Evolutionary conservation across 1,140 invertebrate genomes (phyloP).

Genomic region (Macrocentrus cingulum): DNA sequence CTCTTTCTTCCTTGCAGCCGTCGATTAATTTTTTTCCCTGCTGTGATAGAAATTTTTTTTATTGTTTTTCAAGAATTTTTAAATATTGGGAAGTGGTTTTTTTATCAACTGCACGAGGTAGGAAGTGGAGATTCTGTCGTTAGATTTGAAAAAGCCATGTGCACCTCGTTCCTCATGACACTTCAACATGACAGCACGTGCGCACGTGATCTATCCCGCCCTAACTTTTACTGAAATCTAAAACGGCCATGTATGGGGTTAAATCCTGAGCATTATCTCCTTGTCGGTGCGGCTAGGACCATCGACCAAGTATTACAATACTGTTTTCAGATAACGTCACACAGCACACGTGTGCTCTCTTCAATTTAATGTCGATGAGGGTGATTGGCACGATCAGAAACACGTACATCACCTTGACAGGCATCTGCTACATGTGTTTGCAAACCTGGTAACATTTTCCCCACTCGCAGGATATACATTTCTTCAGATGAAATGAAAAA

Average conservation of each 20-base stretch:
- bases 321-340: neutral
- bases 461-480: neutral
- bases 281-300: neutral
- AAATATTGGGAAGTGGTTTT: too few species aligned
- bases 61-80: too few species aligned
- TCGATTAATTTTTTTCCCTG: too few species aligned
- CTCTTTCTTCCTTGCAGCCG: too few species aligned
- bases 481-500: neutral
- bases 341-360: slow-evolving; percentile 2
- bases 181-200: slow-evolving; percentile 23
- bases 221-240: slow-evolving; percentile 24
- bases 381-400: neutral
- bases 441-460: slow-evolving; percentile 14
- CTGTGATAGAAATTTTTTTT: slow-evolving; percentile 2
- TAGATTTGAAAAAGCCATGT: slow-evolving; percentile 30
- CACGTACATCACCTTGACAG: too few species aligned
- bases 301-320: slow-evolving; percentile 1
- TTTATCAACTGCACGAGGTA: too few species aligned
- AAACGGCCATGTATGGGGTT: slow-evolving; percentile 32
- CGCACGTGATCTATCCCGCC: slow-evolving; percentile 3
- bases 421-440: slow-evolving; percentile 8
- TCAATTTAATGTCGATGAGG: neutral
- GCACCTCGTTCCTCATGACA: slow-evolving; percentile 25
- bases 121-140: too few species aligned
- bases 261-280: slow-evolving; percentile 29